Evolutionary conservation across 2,797 vertebrate species (phyloP), one percentile per base, ranked within the genome.

Genomic region (Acomys russatus): DNA sequence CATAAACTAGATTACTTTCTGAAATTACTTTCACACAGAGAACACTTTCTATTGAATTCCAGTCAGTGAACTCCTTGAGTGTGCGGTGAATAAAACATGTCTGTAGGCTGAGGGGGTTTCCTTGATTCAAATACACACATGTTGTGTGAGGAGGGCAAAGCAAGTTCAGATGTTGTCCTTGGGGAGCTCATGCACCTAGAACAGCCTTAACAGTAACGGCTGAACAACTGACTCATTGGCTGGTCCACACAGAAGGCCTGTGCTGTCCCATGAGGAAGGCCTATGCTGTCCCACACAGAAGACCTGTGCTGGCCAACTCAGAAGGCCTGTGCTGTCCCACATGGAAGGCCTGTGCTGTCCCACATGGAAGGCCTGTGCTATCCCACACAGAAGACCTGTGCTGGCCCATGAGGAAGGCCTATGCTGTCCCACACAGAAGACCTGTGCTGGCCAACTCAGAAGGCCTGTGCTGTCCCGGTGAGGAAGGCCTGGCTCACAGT

Each of bases 1-100:
- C 98, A 99, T 99, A 99, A 99, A 99, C 98, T 98, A 99, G 99
- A 99, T 99, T 99, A 98, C 98, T 99, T 99, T 99, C 98, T 98
- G 98, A 99, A 99, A 99, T 99, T 98, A 99, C 99, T 99, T 99
- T 99, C 98, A 99, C 98, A 98, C 98, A 98, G 98, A 98, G 99
- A 98, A 98, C 98, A 98, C 98, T 98, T 99, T 98, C 98, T 98
- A 98, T 99, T 99, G 98, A 99, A 99, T 99, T 99, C 98, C 97
- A 98, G 98, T 99, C 98, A 98, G 98, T 98, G 98, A 99, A 98
- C 98, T 98, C 98, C 98, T 98, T 93, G 98, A 98, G 98, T 99
- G 98, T 99, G 98, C 99, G 98, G 98, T 98, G 99, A 99, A 99
- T 99, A 98, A 98, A 98, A 98, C 98, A 98, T 88, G 17, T 98